phyloP scores from a whole-genome alignment of 2,113 vertebrate genomes.

The Daubentonia madagascariensis region DNA sequence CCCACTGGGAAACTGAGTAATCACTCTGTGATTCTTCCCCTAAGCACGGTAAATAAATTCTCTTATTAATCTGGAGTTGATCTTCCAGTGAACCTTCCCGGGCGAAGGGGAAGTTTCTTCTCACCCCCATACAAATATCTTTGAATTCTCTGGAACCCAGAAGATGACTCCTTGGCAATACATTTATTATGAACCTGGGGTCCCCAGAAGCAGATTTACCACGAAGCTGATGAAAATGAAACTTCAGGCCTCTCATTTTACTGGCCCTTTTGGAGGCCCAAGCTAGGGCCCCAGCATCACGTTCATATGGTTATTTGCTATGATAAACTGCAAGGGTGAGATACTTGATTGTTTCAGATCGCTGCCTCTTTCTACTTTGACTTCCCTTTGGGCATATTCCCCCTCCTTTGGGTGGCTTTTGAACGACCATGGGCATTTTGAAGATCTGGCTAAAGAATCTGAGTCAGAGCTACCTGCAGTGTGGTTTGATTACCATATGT shows the following conservation, averaged over 20 bases:
- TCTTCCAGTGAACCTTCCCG: no score
- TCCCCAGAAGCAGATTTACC: background rate
- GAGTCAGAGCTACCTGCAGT: background rate
- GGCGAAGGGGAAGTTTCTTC: no score
- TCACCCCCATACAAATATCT: background rate
- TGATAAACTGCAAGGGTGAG: background rate
- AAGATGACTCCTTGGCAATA: background rate
- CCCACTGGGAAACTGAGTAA: no score
- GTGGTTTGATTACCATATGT: background rate
- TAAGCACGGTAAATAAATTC: no score
- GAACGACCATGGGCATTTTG: background rate
- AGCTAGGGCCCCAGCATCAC: background rate
- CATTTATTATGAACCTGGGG: background rate
- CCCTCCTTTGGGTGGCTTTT: background rate
- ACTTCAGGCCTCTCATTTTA: background rate
- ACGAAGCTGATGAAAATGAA: background rate
- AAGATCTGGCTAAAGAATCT: background rate
- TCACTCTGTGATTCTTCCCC: no score
- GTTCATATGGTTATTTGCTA: background rate
- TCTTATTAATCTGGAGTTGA: no score
- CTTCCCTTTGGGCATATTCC: background rate
- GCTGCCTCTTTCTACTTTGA: background rate
- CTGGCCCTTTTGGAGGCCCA: background rate
- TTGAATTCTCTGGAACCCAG: background rate
- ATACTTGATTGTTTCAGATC: background rate